Conservation (phyloP, 2,888 invertebrate species). For the Plagodis dolabraria region DNA sequence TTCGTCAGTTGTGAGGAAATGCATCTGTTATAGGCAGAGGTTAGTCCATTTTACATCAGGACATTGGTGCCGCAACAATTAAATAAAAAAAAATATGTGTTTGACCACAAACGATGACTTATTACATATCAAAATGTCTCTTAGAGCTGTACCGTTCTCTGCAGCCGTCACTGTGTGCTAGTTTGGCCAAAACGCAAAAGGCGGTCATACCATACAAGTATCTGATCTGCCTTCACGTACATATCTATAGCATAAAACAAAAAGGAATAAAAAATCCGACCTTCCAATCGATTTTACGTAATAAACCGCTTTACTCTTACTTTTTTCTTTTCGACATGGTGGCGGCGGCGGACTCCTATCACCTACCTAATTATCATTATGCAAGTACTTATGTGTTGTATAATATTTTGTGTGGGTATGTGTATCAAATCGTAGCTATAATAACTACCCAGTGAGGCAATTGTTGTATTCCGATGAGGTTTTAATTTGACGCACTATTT, state of each 20-base stretch:
- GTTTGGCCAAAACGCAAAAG: too few species aligned
- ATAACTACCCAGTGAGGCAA: conserved; percentile 22
- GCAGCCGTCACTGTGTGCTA: too few species aligned
- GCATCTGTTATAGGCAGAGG: too few species aligned
- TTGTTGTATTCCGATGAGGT: conserved; percentile 20
- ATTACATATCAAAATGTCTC: too few species aligned
- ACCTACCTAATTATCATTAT: conserved; percentile 31
- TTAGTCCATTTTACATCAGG: too few species aligned
- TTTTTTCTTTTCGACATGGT: conserved; percentile 5
- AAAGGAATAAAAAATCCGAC: conserved; percentile 8
- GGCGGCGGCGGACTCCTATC: conserved; percentile 25
- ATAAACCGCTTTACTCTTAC: conserved; percentile 16
- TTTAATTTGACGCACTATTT: conserved; percentile 22
- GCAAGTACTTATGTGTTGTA: conserved; percentile 31
- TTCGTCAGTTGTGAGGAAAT: too few species aligned
- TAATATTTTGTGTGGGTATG: conserved; percentile 26
- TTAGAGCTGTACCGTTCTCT: too few species aligned
- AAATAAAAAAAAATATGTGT: too few species aligned
- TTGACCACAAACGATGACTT: too few species aligned
- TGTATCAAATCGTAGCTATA: conserved; percentile 24
- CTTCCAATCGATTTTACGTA: conserved; percentile 33
- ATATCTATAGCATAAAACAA: not conserved
- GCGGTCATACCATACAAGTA: too few species aligned
- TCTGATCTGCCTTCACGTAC: too few species aligned
- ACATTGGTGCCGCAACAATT: too few species aligned